A percentile compares a stretch with the other conserved stretches of the same genome.
phyloP scores from a whole-genome alignment of 2,113 vertebrate species.

The Hucho hucho region DNA sequence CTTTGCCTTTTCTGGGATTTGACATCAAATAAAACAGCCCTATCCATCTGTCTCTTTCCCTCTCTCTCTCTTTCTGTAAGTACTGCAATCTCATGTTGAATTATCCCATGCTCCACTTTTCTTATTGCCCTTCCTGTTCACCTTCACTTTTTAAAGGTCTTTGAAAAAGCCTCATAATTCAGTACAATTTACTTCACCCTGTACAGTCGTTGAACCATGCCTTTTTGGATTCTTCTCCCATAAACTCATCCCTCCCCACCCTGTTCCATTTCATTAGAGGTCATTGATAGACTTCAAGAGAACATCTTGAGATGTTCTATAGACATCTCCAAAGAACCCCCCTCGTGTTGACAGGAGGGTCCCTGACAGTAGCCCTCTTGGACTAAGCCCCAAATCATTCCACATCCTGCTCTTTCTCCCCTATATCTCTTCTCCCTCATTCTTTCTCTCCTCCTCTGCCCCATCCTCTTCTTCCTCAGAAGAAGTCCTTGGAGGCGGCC shows the following conservation, averaged over 20 bases:
- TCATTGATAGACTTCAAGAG: neutral
- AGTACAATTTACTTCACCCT: conserved; percentile 42
- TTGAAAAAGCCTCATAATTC: conserved; percentile 40
- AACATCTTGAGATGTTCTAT: too few relatives aligned
- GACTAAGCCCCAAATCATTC: neutral
- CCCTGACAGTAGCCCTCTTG: neutral
- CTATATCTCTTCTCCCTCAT: conserved; percentile 17
- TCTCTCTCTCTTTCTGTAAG: conserved; percentile 28
- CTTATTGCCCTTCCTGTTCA: conserved; percentile 12
- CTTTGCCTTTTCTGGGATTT: conserved; percentile 16
- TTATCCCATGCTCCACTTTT: conserved; percentile 23
- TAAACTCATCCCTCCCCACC: conserved; percentile 13
- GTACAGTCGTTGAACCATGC: neutral
- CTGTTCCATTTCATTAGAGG: neutral
- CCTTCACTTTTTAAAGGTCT: conserved; percentile 26
- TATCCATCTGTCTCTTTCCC: conserved; percentile 37
- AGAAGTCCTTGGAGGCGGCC: conserved; percentile 79
- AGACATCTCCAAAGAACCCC: neutral
- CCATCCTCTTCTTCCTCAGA: conserved; percentile 58
- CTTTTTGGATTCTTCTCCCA: neutral
- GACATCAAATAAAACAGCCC: conserved; percentile 56
- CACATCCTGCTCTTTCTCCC: neutral
- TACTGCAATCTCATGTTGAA: conserved; percentile 23
- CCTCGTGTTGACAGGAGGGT: neutral
- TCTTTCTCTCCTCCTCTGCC: conserved; percentile 7